These are phyloP conservation scores for Griposia aprilina DNA, from an alignment of 2,888 invertebrate species.

Conservation along the genomic window DNA sequence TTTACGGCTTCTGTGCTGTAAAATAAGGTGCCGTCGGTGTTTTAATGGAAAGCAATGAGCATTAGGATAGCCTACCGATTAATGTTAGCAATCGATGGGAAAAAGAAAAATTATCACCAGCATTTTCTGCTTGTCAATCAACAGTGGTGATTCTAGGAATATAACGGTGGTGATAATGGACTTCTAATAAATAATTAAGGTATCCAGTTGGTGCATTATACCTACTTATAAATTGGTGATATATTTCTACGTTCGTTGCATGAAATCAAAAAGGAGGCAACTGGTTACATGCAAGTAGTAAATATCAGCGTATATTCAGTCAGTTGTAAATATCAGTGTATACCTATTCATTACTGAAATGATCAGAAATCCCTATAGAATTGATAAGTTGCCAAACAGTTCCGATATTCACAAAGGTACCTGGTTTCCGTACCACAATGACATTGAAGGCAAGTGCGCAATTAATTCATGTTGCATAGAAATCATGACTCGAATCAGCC, in stretches of 20 bases:
- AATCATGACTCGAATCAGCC: constrained; percentile 44
- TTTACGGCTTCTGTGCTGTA: constrained; percentile 12
- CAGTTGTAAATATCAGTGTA: background rate
- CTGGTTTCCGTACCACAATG: constrained; percentile 41
- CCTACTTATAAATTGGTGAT: background rate
- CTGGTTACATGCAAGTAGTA: background rate
- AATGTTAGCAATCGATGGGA: background rate
- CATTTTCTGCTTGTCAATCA: background rate
- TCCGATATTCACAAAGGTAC: constrained; percentile 35
- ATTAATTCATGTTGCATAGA: constrained; percentile 34
- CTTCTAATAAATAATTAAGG: background rate
- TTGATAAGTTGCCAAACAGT: constrained; percentile 23
- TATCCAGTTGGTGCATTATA: background rate
- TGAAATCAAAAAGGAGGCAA: background rate
- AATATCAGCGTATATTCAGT: background rate
- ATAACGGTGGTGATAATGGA: background rate
- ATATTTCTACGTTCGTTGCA: background rate
- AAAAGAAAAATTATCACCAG: background rate
- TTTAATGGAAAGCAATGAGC: constrained; percentile 32
- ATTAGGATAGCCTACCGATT: background rate
- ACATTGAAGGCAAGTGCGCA: constrained; percentile 48
- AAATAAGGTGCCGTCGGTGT: background rate
- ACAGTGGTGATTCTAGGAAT: background rate
- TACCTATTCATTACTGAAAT: background rate
- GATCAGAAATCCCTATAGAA: constrained; percentile 9